phyloP scores from a whole-genome alignment of 1,140 invertebrate species.

The Drosophila rufa region DNA sequence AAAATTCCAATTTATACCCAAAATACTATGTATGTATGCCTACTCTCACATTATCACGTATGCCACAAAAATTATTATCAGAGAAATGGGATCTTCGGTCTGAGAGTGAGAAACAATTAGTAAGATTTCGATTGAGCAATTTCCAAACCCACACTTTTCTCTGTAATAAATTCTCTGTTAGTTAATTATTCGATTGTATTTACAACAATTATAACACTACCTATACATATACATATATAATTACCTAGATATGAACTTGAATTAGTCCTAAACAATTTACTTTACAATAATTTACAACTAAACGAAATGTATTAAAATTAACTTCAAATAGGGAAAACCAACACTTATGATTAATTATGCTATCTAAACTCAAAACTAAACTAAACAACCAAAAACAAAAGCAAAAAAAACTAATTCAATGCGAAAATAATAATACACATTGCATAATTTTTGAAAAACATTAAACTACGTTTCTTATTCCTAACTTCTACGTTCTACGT shows the following conservation, averaged over 20 bases:
- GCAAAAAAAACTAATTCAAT: conserved; percentile 43
- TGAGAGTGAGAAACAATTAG: conserved; percentile 9
- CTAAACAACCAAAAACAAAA: conserved; percentile 27
- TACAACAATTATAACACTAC: conserved; percentile 69
- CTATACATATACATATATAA: conserved; percentile 44
- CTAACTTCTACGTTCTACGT: not conserved
- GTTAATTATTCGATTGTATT: conserved; percentile 80
- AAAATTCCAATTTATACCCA: conserved; percentile 45
- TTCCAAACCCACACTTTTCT: conserved; percentile 47
- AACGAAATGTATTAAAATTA: conserved; percentile 78
- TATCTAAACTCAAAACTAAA: conserved; percentile 71
- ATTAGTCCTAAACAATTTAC: conserved; percentile 69
- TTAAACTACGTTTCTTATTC: conserved; percentile 48
- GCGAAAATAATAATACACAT: conserved; percentile 74
- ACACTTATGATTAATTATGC: conserved; percentile 68
- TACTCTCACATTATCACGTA: conserved; percentile 46
- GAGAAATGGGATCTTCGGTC: conserved; percentile 30
- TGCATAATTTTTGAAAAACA: conserved; percentile 74
- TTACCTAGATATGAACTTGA: conserved; percentile 58
- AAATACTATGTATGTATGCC: conserved; percentile 51
- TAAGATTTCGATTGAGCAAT: conserved; percentile 35
- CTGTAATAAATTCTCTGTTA: conserved; percentile 67
- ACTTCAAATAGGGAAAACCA: conserved; percentile 66
- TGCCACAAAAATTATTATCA: conserved; percentile 33
- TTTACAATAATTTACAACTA: conserved; percentile 78